phyloP scores from a whole-genome alignment of 1,140 invertebrate species.

The Drosophila grimshawi region DNA sequence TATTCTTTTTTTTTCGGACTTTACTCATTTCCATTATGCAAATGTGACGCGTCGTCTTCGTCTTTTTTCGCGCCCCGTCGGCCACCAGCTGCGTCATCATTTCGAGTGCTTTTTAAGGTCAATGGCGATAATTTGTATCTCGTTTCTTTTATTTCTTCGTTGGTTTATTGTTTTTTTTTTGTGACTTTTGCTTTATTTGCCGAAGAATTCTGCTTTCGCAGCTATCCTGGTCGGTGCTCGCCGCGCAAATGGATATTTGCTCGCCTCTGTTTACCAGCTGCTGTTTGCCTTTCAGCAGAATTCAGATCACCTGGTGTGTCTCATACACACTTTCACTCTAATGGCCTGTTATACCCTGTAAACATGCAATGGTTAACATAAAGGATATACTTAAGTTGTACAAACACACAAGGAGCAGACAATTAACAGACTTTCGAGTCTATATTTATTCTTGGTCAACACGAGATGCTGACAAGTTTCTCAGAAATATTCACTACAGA shows the following conservation, averaged over 20 bases:
- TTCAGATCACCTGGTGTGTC: constrained; percentile 16
- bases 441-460: no score
- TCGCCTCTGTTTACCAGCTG: constrained; percentile 13
- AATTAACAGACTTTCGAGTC: background rate
- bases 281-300: constrained; percentile 13
- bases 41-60: constrained; percentile 50
- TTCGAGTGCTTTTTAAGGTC: constrained; percentile 38
- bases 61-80: constrained; percentile 1
- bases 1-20: constrained; percentile 30
- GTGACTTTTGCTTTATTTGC: constrained; percentile 2
- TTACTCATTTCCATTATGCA: constrained; percentile 73
- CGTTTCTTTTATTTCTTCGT: background rate
- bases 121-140: constrained; percentile 31
- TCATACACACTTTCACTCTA: constrained; percentile 28
- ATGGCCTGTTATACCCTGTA: constrained; percentile 16
- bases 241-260: background rate
- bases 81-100: constrained; percentile 56
- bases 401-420: background rate
- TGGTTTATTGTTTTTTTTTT: background rate
- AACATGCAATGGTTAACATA: background rate
- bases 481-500: no score
- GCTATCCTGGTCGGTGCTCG: background rate
- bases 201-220: background rate
- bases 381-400: background rate
- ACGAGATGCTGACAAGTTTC: no score